These are phyloP conservation scores for Calameuta filiformis DNA, from an alignment of 2,888 invertebrate genomes.

Conservation along the genomic window DNA sequence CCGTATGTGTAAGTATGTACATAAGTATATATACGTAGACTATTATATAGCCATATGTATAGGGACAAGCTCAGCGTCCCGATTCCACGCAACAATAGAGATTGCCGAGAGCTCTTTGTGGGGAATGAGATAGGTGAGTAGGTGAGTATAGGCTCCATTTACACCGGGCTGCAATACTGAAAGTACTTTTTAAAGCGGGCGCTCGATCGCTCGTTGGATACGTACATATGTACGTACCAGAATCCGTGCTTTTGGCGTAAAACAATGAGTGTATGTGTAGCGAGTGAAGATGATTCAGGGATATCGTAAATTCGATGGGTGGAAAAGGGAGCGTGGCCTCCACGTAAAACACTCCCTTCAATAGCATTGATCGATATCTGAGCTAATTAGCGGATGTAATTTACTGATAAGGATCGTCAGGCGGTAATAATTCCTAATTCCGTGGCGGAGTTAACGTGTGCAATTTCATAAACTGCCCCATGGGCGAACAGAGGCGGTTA, in stretches of 20 bases:
- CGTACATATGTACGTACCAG: not conserved
- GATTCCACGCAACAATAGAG: conserved; percentile 16
- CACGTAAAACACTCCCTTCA: not conserved
- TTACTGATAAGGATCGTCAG: not conserved
- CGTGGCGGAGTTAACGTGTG: not conserved
- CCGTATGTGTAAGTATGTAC: not conserved
- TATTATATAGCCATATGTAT: not conserved
- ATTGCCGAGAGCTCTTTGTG: conserved; percentile 21
- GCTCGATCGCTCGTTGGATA: not conserved
- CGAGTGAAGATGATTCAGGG: not conserved
- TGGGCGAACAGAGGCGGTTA: not conserved
- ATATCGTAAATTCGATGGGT: not conserved
- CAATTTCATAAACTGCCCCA: not conserved
- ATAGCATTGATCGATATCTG: not conserved
- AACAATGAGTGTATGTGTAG: not conserved
- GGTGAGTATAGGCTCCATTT: conserved; percentile 27
- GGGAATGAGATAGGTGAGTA: conserved; percentile 8
- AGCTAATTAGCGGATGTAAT: not conserved
- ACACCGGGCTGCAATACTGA: conserved; percentile 33
- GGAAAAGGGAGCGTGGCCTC: not conserved
- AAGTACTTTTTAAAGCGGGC: conserved; percentile 24
- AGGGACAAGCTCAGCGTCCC: not conserved
- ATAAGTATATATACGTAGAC: not conserved
- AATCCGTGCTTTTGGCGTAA: not conserved
- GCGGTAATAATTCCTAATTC: not conserved